A percentile compares a stretch with the other conserved stretches of the same genome.
Evolutionary conservation across 2,888 invertebrate genomes (phyloP).

Genomic region (Paralinhomoeus sp.): DNA sequence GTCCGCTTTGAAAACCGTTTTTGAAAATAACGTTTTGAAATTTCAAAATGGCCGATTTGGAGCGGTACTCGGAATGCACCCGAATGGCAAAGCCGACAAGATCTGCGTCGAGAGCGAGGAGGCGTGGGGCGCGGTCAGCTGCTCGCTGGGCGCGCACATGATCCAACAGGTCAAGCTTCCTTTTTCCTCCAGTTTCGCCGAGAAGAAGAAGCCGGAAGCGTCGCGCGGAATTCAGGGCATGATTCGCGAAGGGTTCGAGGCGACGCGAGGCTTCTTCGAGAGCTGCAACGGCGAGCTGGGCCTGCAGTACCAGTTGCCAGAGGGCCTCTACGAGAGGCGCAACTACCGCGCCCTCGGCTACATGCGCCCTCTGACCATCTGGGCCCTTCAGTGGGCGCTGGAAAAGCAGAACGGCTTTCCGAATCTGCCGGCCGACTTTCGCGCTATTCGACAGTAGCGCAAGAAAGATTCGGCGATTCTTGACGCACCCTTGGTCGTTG

Average conservation of each 20-base stretch:
- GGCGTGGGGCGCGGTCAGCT: slow-evolving; percentile 75
- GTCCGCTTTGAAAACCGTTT: slow-evolving; percentile 48
- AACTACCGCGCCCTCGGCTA: slow-evolving; percentile 35
- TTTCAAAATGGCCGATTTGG: slow-evolving; percentile 59
- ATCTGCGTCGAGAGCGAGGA: slow-evolving; percentile 64
- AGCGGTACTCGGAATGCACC: slow-evolving; percentile 57
- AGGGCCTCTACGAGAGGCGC: slow-evolving; percentile 58
- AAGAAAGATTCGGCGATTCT: too few relatives aligned
- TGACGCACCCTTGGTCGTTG: too few relatives aligned
- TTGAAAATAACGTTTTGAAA: slow-evolving; percentile 53
- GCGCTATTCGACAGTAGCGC: too few relatives aligned
- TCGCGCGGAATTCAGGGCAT: too few relatives aligned
- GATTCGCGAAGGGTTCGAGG: slow-evolving; percentile 59
- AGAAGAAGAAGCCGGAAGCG: too few relatives aligned
- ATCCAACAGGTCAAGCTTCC: slow-evolving; percentile 54
- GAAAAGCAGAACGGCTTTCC: slow-evolving; percentile 11
- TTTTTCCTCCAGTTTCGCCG: too few relatives aligned
- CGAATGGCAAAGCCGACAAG: slow-evolving; percentile 42
- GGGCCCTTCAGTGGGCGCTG: slow-evolving; percentile 61
- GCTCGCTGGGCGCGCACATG: slow-evolving; percentile 57
- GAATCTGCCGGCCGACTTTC: too few relatives aligned
- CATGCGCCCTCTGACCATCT: slow-evolving; percentile 77
- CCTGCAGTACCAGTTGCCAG: slow-evolving; percentile 69
- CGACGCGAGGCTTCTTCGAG: slow-evolving; percentile 62
- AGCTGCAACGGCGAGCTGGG: slow-evolving; percentile 56